Evolutionary conservation across 2,797 vertebrate species (phyloP).

Genomic region (Lepidocolaptes lacrymiger): DNA sequence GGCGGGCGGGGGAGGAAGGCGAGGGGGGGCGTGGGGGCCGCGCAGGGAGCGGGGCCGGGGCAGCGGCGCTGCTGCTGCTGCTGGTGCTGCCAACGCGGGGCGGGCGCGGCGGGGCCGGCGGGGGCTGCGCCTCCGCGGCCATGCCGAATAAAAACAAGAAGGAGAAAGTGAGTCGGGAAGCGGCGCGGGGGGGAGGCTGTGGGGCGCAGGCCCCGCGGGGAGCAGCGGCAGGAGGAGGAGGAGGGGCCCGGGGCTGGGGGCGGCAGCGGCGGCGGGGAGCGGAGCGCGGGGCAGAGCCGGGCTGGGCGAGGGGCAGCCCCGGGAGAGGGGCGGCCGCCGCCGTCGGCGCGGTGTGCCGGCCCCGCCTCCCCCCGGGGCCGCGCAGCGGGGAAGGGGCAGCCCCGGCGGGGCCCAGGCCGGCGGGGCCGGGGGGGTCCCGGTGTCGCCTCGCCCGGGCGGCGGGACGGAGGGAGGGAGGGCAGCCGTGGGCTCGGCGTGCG

Average conservation of each 20-base stretch:
- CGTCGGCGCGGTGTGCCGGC: no score
- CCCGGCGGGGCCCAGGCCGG: background rate
- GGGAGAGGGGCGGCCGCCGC: no score
- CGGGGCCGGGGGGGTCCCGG: background rate
- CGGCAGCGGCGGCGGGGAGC: background rate
- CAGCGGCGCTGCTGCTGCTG: background rate
- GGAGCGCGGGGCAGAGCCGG: background rate
- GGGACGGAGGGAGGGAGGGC: background rate
- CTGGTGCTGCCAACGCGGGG: background rate
- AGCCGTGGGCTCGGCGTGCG: background rate
- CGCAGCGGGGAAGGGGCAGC: no score
- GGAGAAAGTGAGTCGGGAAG: slow-evolving; percentile 75
- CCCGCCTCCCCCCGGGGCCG: no score
- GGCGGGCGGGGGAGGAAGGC: background rate
- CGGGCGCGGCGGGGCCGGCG: background rate
- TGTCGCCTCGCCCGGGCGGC: background rate
- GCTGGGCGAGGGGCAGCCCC: background rate
- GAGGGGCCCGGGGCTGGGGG: background rate
- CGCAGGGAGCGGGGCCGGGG: slow-evolving; percentile 25
- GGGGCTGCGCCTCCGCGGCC: slow-evolving; percentile 41
- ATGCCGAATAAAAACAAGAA: slow-evolving; percentile 86
- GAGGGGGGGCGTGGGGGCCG: background rate
- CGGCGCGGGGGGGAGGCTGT: background rate
- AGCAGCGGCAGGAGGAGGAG: background rate
- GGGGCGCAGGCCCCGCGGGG: background rate